Conservation (phyloP, 1,140 invertebrate species). For the Aradophagus sp. region DNA sequence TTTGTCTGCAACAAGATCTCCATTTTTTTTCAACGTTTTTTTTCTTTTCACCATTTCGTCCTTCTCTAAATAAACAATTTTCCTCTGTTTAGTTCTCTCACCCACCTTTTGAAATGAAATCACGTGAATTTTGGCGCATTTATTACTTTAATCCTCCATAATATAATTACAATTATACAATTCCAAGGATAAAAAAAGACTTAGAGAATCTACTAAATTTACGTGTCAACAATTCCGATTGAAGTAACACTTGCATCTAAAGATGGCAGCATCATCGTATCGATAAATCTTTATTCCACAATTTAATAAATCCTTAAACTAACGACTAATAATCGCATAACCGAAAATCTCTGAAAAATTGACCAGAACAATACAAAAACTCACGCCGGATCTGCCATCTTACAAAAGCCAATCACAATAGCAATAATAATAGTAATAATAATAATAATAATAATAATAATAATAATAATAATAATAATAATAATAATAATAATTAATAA, state of each 20-base stretch:
- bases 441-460: constrained; percentile 48
- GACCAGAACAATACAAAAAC: constrained; percentile 57
- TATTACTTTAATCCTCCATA: constrained; percentile 43
- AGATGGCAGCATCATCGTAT: constrained; percentile 55
- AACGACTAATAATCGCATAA: constrained; percentile 56
- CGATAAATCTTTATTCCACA: constrained; percentile 58
- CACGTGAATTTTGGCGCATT: constrained; percentile 53
- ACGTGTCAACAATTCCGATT: constrained; percentile 50
- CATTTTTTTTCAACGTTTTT: too few species aligned
- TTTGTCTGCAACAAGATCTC: too few species aligned
- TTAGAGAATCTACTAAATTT: constrained; percentile 57
- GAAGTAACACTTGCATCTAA: constrained; percentile 55
- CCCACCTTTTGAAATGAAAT: constrained; percentile 56
- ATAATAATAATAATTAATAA: too few species aligned
- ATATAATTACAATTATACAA: constrained; percentile 58
- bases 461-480: constrained; percentile 31
- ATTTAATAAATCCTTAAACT: constrained; percentile 57
- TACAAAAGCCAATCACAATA: constrained; percentile 59
- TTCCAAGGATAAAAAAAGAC: constrained; percentile 55
- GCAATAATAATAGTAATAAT: constrained; percentile 14
- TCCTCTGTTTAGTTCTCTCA: too few species aligned
- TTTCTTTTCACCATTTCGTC: too few species aligned
- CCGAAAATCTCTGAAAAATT: constrained; percentile 56
- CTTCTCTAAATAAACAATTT: too few species aligned
- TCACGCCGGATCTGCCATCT: constrained; percentile 55